phyloP scores from a whole-genome alignment of 1,140 invertebrate species.

The Aphelinus atriplicis region DNA sequence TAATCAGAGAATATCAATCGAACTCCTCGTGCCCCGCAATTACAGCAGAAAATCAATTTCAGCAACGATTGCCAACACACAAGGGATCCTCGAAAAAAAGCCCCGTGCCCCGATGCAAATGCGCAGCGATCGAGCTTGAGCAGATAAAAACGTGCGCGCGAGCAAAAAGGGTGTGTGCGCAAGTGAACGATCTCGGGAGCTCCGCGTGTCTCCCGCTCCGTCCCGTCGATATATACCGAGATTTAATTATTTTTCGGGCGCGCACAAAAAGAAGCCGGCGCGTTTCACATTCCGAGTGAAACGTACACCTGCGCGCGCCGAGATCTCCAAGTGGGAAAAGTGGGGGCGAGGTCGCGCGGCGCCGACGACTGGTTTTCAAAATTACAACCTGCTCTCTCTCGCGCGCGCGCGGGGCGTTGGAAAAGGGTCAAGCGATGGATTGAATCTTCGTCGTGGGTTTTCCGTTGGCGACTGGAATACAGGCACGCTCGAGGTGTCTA shows the following conservation, averaged over 20 bases:
- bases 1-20: conserved; percentile 10
- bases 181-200: background rate
- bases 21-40: background rate
- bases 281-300: conserved; percentile 15
- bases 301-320: background rate
- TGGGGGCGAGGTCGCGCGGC: background rate
- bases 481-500: too few species aligned
- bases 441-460: too few species aligned
- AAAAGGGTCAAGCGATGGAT: background rate
- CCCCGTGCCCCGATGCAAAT: conserved; percentile 6
- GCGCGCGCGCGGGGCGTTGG: conserved; percentile 2
- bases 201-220: background rate
- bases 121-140: background rate
- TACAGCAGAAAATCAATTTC: conserved; percentile 27
- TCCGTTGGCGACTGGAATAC: too few species aligned
- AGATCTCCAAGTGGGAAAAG: too few species aligned
- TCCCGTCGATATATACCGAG: conserved; percentile 5
- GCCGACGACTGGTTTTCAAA: conserved; percentile 32
- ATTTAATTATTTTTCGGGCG: conserved; percentile 27
- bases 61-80: background rate
- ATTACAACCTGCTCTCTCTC: conserved; percentile 29
- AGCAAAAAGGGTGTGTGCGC: too few species aligned
- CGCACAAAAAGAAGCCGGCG: background rate
- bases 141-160: background rate
- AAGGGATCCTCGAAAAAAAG: background rate